A percentile compares a stretch with the other conserved stretches of the same genome.
phyloP scores from a whole-genome alignment of 1,140 invertebrate genomes.

The Drosophila bipectinata region DNA sequence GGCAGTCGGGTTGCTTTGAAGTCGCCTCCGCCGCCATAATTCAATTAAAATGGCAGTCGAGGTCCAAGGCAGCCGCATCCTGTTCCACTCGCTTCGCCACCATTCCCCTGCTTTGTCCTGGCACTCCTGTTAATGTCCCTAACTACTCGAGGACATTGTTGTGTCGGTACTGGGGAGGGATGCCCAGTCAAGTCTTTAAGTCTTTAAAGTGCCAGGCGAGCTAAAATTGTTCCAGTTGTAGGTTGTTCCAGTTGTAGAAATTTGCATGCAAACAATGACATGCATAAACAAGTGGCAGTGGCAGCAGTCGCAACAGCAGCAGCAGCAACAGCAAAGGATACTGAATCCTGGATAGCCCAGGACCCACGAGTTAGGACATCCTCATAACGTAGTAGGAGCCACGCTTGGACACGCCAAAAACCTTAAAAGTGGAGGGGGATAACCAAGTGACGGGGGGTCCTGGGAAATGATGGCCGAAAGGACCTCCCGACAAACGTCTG shows the following conservation, averaged over 20 bases:
- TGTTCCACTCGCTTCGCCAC: neutral
- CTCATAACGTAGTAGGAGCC: slow-evolving; percentile 47
- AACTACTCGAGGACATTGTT: slow-evolving; percentile 20
- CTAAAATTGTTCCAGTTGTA: slow-evolving; percentile 1
- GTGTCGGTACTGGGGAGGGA: no score
- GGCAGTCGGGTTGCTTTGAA: slow-evolving; percentile 66
- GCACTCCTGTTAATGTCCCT: slow-evolving; percentile 1
- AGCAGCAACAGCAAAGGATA: slow-evolving; percentile 2
- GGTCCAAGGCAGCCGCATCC: slow-evolving; percentile 36
- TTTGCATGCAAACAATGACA: slow-evolving; percentile 81
- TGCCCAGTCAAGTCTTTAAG: slow-evolving; percentile 52
- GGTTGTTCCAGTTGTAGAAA: slow-evolving; percentile 49
- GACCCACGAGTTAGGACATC: slow-evolving; percentile 24
- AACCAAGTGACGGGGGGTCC: no score
- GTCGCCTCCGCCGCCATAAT: slow-evolving; percentile 62
- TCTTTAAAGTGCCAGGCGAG: slow-evolving; percentile 43
- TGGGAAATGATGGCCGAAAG: neutral
- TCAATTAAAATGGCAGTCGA: slow-evolving; percentile 76
- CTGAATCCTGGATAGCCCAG: neutral
- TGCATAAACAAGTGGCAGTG: slow-evolving; percentile 68
- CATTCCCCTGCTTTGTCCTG: neutral
- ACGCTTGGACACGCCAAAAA: slow-evolving; percentile 45
- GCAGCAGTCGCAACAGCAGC: neutral
- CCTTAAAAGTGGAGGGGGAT: neutral
- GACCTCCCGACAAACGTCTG: slow-evolving; percentile 23